Evolutionary conservation across 2,888 invertebrate species (phyloP).

Genomic region (Bruchidius siliquastri): DNA sequence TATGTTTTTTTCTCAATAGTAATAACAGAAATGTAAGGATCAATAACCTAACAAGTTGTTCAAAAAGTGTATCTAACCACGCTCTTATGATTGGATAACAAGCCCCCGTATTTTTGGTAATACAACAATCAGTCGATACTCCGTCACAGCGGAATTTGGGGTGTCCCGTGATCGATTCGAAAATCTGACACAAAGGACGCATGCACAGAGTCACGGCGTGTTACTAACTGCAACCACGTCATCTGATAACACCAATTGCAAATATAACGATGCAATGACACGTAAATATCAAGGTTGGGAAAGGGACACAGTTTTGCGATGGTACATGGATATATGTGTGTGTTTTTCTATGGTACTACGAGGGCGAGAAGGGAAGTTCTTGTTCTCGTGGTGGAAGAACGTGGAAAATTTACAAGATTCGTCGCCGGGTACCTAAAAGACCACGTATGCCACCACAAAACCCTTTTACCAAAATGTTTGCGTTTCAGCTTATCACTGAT

Average conservation of each 20-base stretch:
- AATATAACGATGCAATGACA: not conserved
- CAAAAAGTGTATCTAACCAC: not conserved
- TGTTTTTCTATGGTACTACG: no score
- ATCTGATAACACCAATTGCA: not conserved
- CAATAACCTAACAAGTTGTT: no score
- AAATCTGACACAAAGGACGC: not conserved
- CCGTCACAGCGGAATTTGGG: not conserved
- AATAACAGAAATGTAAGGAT: no score
- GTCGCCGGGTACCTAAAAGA: no score
- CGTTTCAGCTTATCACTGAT: no score
- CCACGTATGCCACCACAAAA: no score
- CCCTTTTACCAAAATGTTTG: no score
- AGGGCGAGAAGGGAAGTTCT: no score
- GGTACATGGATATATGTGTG: no score
- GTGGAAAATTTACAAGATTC: no score
- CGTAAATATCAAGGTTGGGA: not conserved
- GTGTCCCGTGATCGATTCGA: not conserved
- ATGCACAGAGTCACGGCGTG: not conserved
- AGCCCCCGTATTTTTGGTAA: not conserved
- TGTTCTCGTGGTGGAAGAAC: no score
- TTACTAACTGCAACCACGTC: not conserved
- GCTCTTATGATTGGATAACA: not conserved
- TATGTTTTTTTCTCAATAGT: no score
- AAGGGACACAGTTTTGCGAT: not conserved
- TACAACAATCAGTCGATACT: not conserved